Base-by-base conservation (phyloP, 2,113 vertebrate genomes). In the Morone saxatilis region DNA sequence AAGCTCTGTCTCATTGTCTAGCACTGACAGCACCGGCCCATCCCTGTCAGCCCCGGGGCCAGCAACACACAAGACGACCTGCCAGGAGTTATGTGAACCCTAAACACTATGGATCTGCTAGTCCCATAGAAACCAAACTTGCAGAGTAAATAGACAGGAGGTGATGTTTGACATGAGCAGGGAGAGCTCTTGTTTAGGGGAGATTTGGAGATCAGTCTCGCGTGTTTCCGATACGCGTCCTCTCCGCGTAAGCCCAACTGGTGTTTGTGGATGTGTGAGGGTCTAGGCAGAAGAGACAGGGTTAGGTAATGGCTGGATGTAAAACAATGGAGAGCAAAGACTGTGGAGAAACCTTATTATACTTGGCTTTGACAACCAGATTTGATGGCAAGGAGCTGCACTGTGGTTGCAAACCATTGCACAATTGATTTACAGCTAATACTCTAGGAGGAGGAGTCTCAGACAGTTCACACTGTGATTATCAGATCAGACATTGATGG, bases 41-140 rank as follows among this genome's bases (percentile, higher is more conserved):
- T 90, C 91, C 92, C 91, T 76, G 81, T 91, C 86, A 88, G 91
- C 90, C 88, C 78, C 76, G 4, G 74, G 88, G 86, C 83, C 75
- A 76, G 83, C 80, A 47, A 45, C 20, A 56, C 83, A 47, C 81
- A 38, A 65, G 71, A 74, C 67, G 57, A 80, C 79, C 89, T 88
- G 92, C 86, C 90, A 91, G 84, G 73, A 90, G 85, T 83, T 82
- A 73, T 73, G 75, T 74, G 87, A 91, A 90, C 86, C 84, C 87
- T 87, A 87, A 94, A 86, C 93, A 89, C 71, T 60, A 60, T 16
- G 51, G 85, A 86, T 85, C 76, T 31, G 73, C 82, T 41, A 13
- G 83, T 87, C 79, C 78, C 92, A 86, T 92, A 86, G 93, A 92
- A 94, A 93, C 92, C 91, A 92, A 90, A 90, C 90, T 84, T 63